Percentiles rank a stretch among this genome's conserved stretches.
Evolutionary conservation across 2,888 invertebrate genomes (phyloP).

Genomic region (Copidosoma aretas): DNA sequence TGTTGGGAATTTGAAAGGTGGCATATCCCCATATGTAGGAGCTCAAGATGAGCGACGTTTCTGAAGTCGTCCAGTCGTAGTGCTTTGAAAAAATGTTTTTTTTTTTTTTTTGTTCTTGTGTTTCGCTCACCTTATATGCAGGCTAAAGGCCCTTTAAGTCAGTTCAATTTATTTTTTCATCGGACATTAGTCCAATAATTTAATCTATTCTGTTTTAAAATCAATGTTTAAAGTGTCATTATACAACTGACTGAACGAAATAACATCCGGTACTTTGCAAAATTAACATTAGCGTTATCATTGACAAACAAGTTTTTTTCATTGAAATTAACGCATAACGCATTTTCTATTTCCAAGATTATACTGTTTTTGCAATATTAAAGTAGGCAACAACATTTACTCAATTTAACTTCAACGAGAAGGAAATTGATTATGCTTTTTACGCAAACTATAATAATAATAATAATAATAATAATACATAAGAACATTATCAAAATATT

Average conservation of each 20-base stretch:
- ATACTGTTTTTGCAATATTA: background rate
- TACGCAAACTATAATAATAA: too few relatives aligned
- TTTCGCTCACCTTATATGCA: too few relatives aligned
- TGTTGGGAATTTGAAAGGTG: constrained; percentile 74
- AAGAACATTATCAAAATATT: too few relatives aligned
- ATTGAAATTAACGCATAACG: background rate
- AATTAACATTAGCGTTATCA: too few relatives aligned
- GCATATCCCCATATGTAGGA: constrained; percentile 82
- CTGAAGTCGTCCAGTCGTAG: constrained; percentile 67
- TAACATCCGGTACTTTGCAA: background rate
- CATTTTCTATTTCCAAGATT: background rate
- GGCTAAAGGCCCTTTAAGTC: too few relatives aligned
- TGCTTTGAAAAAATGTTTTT: constrained; percentile 60
- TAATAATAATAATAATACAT: background rate
- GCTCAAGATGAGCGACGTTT: constrained; percentile 69
- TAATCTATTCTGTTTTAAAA: too few relatives aligned
- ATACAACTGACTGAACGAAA: background rate
- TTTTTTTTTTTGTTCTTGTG: background rate
- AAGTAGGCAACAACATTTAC: too few relatives aligned
- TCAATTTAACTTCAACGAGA: too few relatives aligned
- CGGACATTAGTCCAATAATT: too few relatives aligned
- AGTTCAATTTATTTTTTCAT: too few relatives aligned
- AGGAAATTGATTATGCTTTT: too few relatives aligned
- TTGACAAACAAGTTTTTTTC: background rate
- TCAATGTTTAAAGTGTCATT: too few relatives aligned